Percentiles rank a stretch among this genome's conserved stretches.
Conservation (phyloP, 2,113 vertebrate species). For the Sus scrofa region DNA sequence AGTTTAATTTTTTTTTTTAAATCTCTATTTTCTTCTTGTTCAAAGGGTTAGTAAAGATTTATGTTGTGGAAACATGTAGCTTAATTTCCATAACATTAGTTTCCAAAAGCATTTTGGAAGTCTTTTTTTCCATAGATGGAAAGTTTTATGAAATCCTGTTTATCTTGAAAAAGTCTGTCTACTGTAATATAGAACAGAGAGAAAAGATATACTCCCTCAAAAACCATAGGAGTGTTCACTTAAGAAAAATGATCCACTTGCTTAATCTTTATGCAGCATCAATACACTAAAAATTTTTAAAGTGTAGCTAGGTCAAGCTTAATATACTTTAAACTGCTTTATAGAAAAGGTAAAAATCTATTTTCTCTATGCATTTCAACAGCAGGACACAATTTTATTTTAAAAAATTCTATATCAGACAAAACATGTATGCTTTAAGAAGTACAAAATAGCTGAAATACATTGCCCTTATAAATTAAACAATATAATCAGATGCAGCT, state of each 20-base stretch:
- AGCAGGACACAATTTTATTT: conserved; percentile 19
- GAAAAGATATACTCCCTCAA: neutral
- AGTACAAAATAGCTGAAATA: conserved; percentile 53
- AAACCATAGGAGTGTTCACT: conserved; percentile 39
- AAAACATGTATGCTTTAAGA: neutral
- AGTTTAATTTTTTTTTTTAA: neutral
- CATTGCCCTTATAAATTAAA: conserved; percentile 51
- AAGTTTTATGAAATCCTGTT: conserved; percentile 47
- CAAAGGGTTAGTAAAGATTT: conserved; percentile 36
- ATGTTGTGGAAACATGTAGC: conserved; percentile 20
- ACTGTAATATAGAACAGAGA: conserved; percentile 3
- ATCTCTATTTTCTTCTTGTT: conserved; percentile 19
- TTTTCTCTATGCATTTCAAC: conserved; percentile 41
- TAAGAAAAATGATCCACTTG: neutral
- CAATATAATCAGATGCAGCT: conserved; percentile 1
- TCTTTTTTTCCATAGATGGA: conserved; percentile 2
- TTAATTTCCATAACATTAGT: conserved; percentile 32
- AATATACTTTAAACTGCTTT: neutral
- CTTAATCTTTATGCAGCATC: neutral
- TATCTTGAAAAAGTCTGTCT: conserved; percentile 61
- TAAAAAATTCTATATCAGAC: conserved; percentile 38
- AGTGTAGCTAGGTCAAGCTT: neutral
- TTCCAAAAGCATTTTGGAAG: conserved; percentile 44
- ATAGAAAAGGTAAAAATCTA: conserved; percentile 3
- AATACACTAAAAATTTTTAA: neutral